Evolutionary conservation across 1,140 invertebrate genomes (phyloP), one percentile per base, ranked within the genome.

Genomic region (Sogatella furcifera): DNA sequence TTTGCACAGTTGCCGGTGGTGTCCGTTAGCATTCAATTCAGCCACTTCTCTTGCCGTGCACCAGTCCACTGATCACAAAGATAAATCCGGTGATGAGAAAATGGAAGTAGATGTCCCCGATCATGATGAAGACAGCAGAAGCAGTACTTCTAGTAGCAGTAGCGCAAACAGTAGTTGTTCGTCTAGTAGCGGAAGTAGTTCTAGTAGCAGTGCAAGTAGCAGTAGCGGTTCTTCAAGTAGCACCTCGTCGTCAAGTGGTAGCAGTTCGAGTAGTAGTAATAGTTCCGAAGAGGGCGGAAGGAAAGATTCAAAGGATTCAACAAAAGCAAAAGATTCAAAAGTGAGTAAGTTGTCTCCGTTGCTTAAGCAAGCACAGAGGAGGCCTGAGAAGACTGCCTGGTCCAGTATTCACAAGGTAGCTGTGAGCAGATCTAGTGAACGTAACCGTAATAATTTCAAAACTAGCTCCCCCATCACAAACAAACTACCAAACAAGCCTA

Each of bases 21-120:
- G 53, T 52, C 22, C 44, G 11, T 38, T 64, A 1, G 61, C 61
- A 13, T 68, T 65, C n/a, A 65, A 65, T 56, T 69, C 69, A 0
- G 46, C 15, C 15, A 49, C 15, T 22, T 17, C 21, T 6, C 21
- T 49, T 2, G 15, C 15, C 9, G 21, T 19, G 8, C 46, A 49
- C 21, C 15, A 49, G 21, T 49, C 21, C 2, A 19, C 10, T 10
- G 46, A 49, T 19, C 46, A 49, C 21, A 49, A 49, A n/a, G 46
- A 15, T 49, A 38, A 13, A 38, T 65, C 69, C 0, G 69, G 65
- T 0, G 68, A 60, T 1, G 60, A 66, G 1, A 67, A 64, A 14
- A 38, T 38, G 34, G 67, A 70, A 42, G 68, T 69, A 0, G 70
- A 70, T 19, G 65, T 69, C 5, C 66, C 69, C 1, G 71, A 71